Conservation (phyloP, 2,797 vertebrate species). For the Crocodylus rhombifer region DNA sequence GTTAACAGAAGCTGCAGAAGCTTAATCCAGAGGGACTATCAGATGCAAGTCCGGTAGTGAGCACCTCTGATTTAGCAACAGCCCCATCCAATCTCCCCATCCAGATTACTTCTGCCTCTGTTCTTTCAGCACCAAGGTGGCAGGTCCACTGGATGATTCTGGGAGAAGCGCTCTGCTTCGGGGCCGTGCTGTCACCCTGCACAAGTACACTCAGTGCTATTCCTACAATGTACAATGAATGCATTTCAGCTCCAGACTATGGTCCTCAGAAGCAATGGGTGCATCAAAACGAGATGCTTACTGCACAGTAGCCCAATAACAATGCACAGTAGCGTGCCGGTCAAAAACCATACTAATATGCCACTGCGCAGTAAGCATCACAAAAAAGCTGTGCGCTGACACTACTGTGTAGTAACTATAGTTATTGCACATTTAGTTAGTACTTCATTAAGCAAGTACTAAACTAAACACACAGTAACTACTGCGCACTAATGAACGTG, state of each 20-base stretch:
- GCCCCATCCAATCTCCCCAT: background rate
- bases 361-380: too few relatives aligned
- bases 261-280: background rate
- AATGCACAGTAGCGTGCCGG: too few relatives aligned
- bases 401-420: too few relatives aligned
- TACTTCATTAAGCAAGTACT: too few relatives aligned
- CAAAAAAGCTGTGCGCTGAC: too few relatives aligned
- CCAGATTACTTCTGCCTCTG: background rate
- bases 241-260: background rate
- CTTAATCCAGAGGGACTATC: background rate
- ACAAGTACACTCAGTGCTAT: background rate
- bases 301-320: too few relatives aligned
- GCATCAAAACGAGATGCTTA: too few relatives aligned
- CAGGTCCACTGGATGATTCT: background rate
- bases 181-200: background rate
- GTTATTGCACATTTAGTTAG: too few relatives aligned
- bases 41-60: too few relatives aligned
- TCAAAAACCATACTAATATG: too few relatives aligned
- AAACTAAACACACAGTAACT: too few relatives aligned
- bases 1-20: background rate
- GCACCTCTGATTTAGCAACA: background rate
- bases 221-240: background rate
- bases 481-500: too few relatives aligned
- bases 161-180: fast-evolving
- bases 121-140: background rate